Evolutionary conservation across 1,140 invertebrate genomes (phyloP).

Genomic region (Panonychus citri): DNA sequence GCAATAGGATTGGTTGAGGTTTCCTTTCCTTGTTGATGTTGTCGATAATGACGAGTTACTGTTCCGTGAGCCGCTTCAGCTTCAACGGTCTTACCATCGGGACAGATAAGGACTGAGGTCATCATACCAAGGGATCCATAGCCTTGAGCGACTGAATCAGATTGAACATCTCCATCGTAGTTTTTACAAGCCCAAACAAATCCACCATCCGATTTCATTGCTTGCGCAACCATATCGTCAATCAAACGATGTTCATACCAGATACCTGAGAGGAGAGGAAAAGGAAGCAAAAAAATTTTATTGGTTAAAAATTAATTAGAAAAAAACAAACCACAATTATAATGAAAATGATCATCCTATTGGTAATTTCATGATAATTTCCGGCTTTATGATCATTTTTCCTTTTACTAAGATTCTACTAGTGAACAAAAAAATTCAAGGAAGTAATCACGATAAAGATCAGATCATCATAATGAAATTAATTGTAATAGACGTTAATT

Average conservation of each 20-base stretch:
- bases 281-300: too few relatives aligned
- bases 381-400: too few relatives aligned
- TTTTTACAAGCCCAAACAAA: slow-evolving; percentile 99
- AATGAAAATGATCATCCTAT: too few relatives aligned
- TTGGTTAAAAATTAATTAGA: too few relatives aligned
- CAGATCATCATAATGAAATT: too few relatives aligned
- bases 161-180: slow-evolving; percentile 97
- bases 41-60: slow-evolving; percentile 78
- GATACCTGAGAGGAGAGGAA: slow-evolving; percentile 30
- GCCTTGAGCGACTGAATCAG: slow-evolving; percentile 87
- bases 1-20: slow-evolving; percentile 93
- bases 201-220: slow-evolving; percentile 85
- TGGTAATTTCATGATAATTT: too few relatives aligned
- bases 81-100: slow-evolving; percentile 89
- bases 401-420: too few relatives aligned
- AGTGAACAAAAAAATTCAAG: too few relatives aligned
- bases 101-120: slow-evolving; percentile 74
- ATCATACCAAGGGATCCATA: slow-evolving; percentile 62
- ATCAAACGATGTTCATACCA: slow-evolving; percentile 96
- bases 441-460: too few relatives aligned
- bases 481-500: too few relatives aligned
- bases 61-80: slow-evolving; percentile 94
- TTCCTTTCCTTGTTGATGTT: slow-evolving; percentile 84
- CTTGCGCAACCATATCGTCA: slow-evolving; percentile 97
- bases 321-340: too few relatives aligned